A percentile compares a stretch with the other conserved stretches of the same genome.
phyloP scores from a whole-genome alignment of 2,888 invertebrate species.

The Erebia epiphron region DNA sequence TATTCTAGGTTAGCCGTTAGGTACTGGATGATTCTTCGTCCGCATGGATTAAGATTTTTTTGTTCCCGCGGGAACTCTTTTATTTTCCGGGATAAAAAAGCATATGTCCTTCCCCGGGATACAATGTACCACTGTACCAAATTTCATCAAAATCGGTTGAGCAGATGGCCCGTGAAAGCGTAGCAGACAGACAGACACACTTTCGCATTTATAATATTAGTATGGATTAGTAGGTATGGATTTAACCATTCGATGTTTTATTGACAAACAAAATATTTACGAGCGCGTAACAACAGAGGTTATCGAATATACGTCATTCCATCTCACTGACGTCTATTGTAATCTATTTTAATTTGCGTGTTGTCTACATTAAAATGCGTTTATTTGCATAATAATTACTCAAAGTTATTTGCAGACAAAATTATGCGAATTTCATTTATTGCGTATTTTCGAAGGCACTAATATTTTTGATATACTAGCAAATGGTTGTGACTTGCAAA shows the following conservation, averaged over 20 bases:
- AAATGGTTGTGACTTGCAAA: neutral
- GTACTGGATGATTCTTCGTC: no score
- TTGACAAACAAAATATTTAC: slow-evolving; percentile 36
- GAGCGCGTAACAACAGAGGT: slow-evolving; percentile 31
- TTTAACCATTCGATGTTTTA: slow-evolving; percentile 16
- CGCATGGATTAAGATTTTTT: no score
- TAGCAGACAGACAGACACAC: no score
- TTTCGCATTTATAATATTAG: no score
- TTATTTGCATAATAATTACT: no score
- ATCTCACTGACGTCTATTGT: slow-evolving; percentile 31
- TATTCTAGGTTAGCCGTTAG: neutral
- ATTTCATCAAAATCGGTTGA: no score
- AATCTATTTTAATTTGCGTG: slow-evolving; percentile 23
- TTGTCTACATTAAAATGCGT: slow-evolving; percentile 9
- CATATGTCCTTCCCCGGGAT: no score
- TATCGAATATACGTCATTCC: slow-evolving; percentile 36
- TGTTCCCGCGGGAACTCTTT: no score
- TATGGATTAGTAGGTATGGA: no score
- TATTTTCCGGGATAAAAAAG: no score
- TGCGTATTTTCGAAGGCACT: neutral
- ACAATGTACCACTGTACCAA: no score
- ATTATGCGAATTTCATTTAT: slow-evolving; percentile 3
- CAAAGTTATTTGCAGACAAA: slow-evolving; percentile 5
- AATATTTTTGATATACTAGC: neutral
- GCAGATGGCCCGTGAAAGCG: no score